Base-by-base conservation (phyloP, 2,888 invertebrate species). In the Lasioglossum zephyrum region DNA sequence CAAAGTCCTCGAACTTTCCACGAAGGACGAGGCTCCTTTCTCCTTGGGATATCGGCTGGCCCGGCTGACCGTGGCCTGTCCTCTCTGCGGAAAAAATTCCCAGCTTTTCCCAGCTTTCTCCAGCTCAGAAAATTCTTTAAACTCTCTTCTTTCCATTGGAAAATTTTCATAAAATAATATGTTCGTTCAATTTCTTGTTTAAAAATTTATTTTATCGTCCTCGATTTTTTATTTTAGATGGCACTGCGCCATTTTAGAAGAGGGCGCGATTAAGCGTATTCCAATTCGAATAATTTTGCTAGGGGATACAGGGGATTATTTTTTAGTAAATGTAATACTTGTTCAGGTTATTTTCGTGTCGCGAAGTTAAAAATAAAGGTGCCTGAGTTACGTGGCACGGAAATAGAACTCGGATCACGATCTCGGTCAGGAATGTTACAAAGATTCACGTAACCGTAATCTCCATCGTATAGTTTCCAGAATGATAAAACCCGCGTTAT, bases 1-100 rank as follows among this genome's bases (percentile, higher is more conserved):
- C 92, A 90, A 92, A 92, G 91, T 91, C 91, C 80, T 78, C 85
- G 76, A 86, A 89, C 89, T 91, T 88, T 83, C 76, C 73, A 81
- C 73, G 81, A 86, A 87, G 80, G 79, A 86, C 73, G 72, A 76
- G 63, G n/a, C 70, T 69, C 72, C 74, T 84, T 83, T 81, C 69
- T 77, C 69, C 49, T 41, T 9, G 60, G 79, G 78, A 84, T 73
- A 83, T 80, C 77, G 81, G 31, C 44, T 44, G 6, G 53, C 18
- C 26, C 18, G 57, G 44, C 60, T 76, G 70, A 63, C 26, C 44
- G 9, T 44, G 49, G 84, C 41, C n/a, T 53, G 49, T 18, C 41
- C 16, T 70, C 26, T 72, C 8, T 4, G 16, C 36, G 16, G 76
- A 1, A 41, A 9, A 36, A 47, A 41, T 31, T 18, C 31, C 69